Base-by-base conservation (phyloP, 2,888 invertebrate species). In the Cerceris rybyensis region DNA sequence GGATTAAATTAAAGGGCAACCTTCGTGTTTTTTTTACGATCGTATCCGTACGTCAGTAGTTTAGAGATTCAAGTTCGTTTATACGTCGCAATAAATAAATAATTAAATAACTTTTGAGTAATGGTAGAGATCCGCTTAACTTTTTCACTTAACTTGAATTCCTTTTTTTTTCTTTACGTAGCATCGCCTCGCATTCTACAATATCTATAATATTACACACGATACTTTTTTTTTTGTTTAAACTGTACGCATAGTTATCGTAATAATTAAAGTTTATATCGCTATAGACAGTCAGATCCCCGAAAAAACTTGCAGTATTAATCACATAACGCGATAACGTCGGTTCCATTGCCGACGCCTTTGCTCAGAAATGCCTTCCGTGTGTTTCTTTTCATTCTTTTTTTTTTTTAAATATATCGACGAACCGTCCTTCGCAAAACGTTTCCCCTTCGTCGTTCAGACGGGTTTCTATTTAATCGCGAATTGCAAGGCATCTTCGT, bases 21-120 rank as follows among this genome's bases (percentile, higher is more conserved):
- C 82, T 66, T 86, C n/a, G n/a, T n/a, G n/a, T 83, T 67, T 28
- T 28, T 28, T 28, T 87, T 84, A 87, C 79, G 83, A 87, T 83
- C 84, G 82, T 86, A 86, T 86, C 79, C 84, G 80, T 86, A 87
- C 82, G 86, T 81, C 86, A 85, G 74, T 76, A 82, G 71, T 79
- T 28, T 28, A 89, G 91, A 91, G 91, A 92, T 92, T 91, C 88
- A 83, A 85, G 85, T 85, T 91, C 87, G 84, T 88, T 88, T 87
- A 91, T 89, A 89, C 87, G 86, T 89, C 87, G 87, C 86, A 92
- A 92, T 91, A 92, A 92, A 92, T 92, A 92, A 92, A 92, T 92
- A 91, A 91, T 91, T 92, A 92, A 92, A 91, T 92, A 92, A 89
- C 84, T 88, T 84, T 80, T 85, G 86, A 89, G 86, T 89, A 85